Evolutionary conservation across 37 sponge, comb jelly and placozoan genomes (phyloP).

Genomic region (Cliona cf. orientalis): DNA sequence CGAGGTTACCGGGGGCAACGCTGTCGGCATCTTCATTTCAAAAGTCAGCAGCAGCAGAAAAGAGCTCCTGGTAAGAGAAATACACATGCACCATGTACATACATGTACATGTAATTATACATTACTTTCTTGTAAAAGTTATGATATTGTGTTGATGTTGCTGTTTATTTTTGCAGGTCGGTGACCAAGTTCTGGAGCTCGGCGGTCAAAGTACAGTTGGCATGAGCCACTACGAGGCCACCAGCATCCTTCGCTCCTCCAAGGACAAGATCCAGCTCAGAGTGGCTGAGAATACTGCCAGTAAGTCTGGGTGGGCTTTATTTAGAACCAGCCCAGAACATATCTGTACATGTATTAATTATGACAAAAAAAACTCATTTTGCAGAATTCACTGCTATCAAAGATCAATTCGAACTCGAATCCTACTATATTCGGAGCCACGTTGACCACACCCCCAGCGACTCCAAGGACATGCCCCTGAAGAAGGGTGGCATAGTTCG

Average conservation of each 20-base stretch:
- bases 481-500: constrained; percentile 18
- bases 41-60: constrained; percentile 23
- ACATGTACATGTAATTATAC: no score
- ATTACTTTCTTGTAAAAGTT: no score
- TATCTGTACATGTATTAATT: neutral
- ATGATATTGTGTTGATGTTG: no score
- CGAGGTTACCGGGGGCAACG: constrained; percentile 71
- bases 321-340: neutral
- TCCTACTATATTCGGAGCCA: constrained; percentile 47
- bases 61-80: constrained; percentile 3
- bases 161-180: constrained; percentile 2
- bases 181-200: constrained; percentile 55
- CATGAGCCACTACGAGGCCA: constrained; percentile 54
- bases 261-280: constrained; percentile 25
- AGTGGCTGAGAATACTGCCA: constrained; percentile 45
- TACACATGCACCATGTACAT: neutral
- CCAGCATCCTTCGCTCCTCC: constrained; percentile 7
- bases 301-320: constrained; percentile 26
- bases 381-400: constrained; percentile 42
- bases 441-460: constrained; percentile 46
- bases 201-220: constrained; percentile 16
- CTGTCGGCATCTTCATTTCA: constrained; percentile 68
- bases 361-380: neutral
- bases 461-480: constrained; percentile 45
- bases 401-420: constrained; percentile 56